Evolutionary conservation across 2,797 vertebrate genomes (phyloP).

Genomic region (Pagetopsis macropterus): DNA sequence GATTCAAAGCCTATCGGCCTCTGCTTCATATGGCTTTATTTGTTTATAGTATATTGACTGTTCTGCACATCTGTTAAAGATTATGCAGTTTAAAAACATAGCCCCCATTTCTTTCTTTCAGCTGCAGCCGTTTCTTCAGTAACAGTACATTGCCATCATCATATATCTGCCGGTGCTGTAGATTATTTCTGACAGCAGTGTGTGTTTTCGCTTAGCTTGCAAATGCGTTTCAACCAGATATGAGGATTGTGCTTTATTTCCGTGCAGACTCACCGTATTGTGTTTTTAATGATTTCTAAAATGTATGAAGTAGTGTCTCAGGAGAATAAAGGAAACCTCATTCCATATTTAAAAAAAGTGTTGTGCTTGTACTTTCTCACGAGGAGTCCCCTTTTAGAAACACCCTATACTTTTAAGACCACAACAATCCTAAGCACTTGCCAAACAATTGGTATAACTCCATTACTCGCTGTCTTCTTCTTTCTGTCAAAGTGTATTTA

Average conservation of each 20-base stretch:
- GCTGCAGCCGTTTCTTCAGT: slow-evolving; percentile 37
- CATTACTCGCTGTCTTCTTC: not conserved
- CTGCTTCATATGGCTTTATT: slow-evolving; percentile 53
- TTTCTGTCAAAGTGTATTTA: not conserved
- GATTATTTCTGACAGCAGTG: slow-evolving; percentile 50
- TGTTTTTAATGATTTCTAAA: slow-evolving; percentile 27
- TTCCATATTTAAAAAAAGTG: slow-evolving; percentile 30
- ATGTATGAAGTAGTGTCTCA: slow-evolving; percentile 27
- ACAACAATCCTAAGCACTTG: slow-evolving; percentile 49
- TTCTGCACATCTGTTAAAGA: slow-evolving; percentile 63
- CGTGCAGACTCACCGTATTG: no score
- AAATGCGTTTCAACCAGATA: slow-evolving; percentile 28
- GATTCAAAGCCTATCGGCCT: slow-evolving; percentile 36
- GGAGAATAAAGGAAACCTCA: slow-evolving; percentile 25
- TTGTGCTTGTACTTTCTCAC: slow-evolving; percentile 26
- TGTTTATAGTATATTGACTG: slow-evolving; percentile 65
- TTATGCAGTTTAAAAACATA: slow-evolving; percentile 45
- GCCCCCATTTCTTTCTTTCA: slow-evolving; percentile 13
- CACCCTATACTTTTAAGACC: slow-evolving; percentile 54
- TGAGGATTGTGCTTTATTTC: slow-evolving; percentile 25
- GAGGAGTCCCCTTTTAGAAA: slow-evolving; percentile 44
- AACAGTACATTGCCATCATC: slow-evolving; percentile 41
- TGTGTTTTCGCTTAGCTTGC: slow-evolving; percentile 27
- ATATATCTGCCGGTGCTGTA: slow-evolving; percentile 16
- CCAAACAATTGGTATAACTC: slow-evolving; percentile 37